A percentile compares a stretch with the other conserved stretches of the same genome.
phyloP scores from a whole-genome alignment of 2,888 invertebrate species.

The Lasioglossum malachurum region DNA sequence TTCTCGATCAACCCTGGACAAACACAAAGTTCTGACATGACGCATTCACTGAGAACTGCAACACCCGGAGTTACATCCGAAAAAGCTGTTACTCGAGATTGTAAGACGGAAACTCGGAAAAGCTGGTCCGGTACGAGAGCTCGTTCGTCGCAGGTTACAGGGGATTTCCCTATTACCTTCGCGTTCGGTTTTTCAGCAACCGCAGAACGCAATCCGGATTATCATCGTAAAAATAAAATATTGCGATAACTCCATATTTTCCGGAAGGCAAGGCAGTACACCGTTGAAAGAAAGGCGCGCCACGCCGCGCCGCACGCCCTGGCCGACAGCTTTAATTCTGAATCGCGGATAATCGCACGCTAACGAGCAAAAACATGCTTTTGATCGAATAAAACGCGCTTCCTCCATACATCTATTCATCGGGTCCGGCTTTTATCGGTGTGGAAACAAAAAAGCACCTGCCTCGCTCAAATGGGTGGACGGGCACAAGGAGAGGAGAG shows the following conservation, averaged over 20 bases:
- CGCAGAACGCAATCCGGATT: conserved; percentile 33
- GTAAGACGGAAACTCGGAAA: background rate
- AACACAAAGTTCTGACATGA: background rate
- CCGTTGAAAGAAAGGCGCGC: background rate
- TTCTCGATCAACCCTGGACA: background rate
- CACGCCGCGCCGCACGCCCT: background rate
- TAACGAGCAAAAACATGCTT: conserved; percentile 54
- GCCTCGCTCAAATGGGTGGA: background rate
- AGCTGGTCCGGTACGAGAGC: background rate
- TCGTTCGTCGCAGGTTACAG: conserved; percentile 16
- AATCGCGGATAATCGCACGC: conserved; percentile 46
- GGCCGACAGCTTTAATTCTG: conserved; percentile 51
- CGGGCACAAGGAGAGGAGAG: background rate
- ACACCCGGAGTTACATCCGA: background rate
- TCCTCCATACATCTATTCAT: conserved; percentile 38
- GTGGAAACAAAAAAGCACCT: conserved; percentile 30
- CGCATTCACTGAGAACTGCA: background rate
- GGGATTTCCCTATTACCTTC: conserved; percentile 39
- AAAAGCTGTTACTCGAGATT: background rate
- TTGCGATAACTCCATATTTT: conserved; percentile 34
- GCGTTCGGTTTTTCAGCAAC: background rate
- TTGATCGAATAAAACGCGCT: conserved; percentile 53
- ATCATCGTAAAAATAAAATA: conserved; percentile 42
- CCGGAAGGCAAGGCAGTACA: background rate
- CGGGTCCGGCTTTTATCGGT: conserved; percentile 30